Percentiles rank a stretch among this genome's conserved stretches.
phyloP scores from a whole-genome alignment of 2,113 vertebrate genomes.

The Fregata magnificens region DNA sequence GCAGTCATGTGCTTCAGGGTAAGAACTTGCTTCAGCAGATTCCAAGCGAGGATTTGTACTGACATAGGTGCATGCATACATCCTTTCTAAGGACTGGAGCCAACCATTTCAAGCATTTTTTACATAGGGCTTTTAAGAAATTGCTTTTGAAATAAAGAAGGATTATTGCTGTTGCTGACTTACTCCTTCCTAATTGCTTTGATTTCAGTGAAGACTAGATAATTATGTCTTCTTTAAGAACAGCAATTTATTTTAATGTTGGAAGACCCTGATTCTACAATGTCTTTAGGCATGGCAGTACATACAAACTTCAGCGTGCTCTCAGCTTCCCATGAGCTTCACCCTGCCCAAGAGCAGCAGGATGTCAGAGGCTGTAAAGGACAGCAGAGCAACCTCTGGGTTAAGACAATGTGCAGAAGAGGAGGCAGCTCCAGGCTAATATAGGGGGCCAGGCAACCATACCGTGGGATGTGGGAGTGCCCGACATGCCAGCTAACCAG shows the following conservation, averaged over 20 bases:
- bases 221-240: background rate
- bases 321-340: background rate
- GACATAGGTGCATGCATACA: background rate
- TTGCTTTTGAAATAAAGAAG: background rate
- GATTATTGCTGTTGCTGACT: background rate
- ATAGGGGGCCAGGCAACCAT: background rate
- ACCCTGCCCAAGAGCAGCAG: background rate
- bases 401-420: background rate
- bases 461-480: background rate
- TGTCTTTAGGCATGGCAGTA: background rate
- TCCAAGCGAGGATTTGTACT: background rate
- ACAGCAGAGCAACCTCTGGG: background rate
- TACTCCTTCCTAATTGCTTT: background rate
- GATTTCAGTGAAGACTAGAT: background rate
- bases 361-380: background rate
- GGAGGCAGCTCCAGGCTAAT: background rate
- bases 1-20: background rate
- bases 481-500: background rate
- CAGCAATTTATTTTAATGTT: background rate
- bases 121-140: background rate
- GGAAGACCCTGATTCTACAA: background rate
- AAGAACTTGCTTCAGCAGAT: background rate
- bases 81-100: background rate
- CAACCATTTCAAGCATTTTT: background rate
- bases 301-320: accelerated